These are phyloP conservation scores for Raja brachyura DNA, from an alignment of 2,113 vertebrate genomes.

Conservation along the genomic window DNA sequence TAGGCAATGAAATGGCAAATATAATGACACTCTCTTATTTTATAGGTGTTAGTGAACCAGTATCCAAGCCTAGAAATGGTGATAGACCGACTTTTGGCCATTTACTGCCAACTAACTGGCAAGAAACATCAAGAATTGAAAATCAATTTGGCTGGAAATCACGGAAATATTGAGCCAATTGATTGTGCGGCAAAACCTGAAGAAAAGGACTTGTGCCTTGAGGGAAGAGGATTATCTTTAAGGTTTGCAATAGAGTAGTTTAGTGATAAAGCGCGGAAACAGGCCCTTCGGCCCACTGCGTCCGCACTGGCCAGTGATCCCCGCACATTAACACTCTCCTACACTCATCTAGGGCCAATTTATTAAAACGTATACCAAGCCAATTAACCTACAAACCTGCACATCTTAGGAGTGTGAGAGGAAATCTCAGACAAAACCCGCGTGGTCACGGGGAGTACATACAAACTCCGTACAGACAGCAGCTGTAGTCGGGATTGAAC, in stretches of 20 bases:
- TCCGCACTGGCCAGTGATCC: no score
- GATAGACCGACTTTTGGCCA: conserved; percentile 75
- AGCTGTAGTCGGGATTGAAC: no score
- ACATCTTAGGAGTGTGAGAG: no score
- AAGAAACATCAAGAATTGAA: conserved; percentile 60
- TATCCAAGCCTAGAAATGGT: conserved; percentile 65
- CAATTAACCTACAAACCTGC: no score
- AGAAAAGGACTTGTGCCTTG: conserved; percentile 59
- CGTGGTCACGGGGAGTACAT: no score
- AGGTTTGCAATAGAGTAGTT: conserved; percentile 56
- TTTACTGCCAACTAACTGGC: conserved; percentile 79
- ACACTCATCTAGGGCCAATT: no score
- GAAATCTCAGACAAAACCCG: no score
- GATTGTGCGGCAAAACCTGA: conserved; percentile 51
- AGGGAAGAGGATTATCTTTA: conserved; percentile 80
- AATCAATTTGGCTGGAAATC: background rate
- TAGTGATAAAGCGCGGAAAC: no score
- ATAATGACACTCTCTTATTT: background rate
- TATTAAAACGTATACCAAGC: no score
- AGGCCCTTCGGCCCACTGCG: no score
- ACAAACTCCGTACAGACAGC: no score
- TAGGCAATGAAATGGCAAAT: background rate
- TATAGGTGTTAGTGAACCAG: conserved; percentile 69
- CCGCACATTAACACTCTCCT: no score
- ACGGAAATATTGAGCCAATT: conserved; percentile 35